Evolutionary conservation across 2,113 vertebrate species (phyloP).

Genomic region (Peromyscus californicus): DNA sequence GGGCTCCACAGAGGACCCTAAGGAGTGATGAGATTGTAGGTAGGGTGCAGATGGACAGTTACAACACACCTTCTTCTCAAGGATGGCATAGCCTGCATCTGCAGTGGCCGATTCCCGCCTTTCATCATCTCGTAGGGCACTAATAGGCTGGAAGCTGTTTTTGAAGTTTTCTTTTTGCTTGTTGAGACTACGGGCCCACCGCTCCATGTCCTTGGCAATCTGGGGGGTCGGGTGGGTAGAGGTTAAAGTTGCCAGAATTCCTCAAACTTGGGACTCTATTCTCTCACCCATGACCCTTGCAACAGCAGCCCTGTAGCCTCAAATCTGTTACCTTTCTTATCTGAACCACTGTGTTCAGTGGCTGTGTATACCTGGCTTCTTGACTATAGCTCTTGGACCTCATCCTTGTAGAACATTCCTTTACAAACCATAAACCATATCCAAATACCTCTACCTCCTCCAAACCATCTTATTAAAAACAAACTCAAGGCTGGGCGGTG

Average conservation of each 20-base stretch:
- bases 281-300: too few relatives aligned
- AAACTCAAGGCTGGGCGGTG: background rate
- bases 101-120: constrained; percentile 93
- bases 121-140: constrained; percentile 88
- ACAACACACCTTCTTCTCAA: constrained; percentile 93
- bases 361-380: background rate
- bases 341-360: background rate
- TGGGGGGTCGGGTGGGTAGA: constrained; percentile 64
- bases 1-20: background rate
- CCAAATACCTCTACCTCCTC: background rate
- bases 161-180: constrained; percentile 95
- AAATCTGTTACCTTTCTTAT: background rate
- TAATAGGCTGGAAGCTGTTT: constrained; percentile 87
- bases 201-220: constrained; percentile 97
- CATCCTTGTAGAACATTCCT: background rate
- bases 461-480: background rate
- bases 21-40: background rate
- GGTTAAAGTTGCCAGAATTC: background rate
- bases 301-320: background rate
- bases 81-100: constrained; percentile 94
- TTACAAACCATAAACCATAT: background rate
- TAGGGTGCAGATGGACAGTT: background rate
- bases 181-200: constrained; percentile 95
- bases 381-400: background rate
- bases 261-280: background rate